Evolutionary conservation across 2,888 invertebrate species (phyloP).

Genomic region (Campoplex capitator): DNA sequence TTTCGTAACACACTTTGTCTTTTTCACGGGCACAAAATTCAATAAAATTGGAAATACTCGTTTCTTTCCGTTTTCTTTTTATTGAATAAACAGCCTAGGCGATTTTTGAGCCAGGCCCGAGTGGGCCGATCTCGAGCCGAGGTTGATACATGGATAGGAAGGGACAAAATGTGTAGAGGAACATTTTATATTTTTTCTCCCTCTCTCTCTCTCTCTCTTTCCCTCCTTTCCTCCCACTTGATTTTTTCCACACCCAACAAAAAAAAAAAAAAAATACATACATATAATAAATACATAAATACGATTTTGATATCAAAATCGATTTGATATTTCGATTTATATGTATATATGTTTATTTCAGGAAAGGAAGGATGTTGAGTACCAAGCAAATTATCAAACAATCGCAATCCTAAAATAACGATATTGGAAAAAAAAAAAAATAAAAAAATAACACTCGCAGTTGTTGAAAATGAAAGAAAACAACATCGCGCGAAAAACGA

Average conservation of each 20-base stretch:
- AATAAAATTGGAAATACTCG: slow-evolving; percentile 51
- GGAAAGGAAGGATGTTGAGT: slow-evolving; percentile 18
- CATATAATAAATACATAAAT: slow-evolving; percentile 12
- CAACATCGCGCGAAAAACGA: background rate
- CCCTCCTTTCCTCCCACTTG: background rate
- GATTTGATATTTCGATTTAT: slow-evolving; percentile 6
- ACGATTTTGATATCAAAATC: background rate
- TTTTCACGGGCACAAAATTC: slow-evolving; percentile 20
- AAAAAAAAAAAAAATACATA: slow-evolving; percentile 15
- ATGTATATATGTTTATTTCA: slow-evolving; percentile 17
- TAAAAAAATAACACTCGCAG: slow-evolving; percentile 27
- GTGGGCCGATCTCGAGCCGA: slow-evolving; percentile 62
- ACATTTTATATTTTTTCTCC: slow-evolving; percentile 7
- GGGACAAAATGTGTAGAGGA: slow-evolving; percentile 20
- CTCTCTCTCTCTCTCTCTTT: slow-evolving; percentile 1
- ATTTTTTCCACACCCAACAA: background rate
- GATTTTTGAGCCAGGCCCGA: slow-evolving; percentile 60
- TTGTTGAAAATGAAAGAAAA: background rate
- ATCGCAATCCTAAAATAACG: slow-evolving; percentile 18
- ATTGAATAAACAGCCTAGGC: slow-evolving; percentile 58
- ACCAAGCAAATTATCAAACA: slow-evolving; percentile 34
- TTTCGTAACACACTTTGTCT: slow-evolving; percentile 3
- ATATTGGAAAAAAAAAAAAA: slow-evolving; percentile 19
- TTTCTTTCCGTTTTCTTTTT: slow-evolving; percentile 47
- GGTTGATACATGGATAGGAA: slow-evolving; percentile 21